Evolutionary conservation across 1,140 invertebrate genomes (phyloP).

Genomic region (Caligus rogercresseyi): DNA sequence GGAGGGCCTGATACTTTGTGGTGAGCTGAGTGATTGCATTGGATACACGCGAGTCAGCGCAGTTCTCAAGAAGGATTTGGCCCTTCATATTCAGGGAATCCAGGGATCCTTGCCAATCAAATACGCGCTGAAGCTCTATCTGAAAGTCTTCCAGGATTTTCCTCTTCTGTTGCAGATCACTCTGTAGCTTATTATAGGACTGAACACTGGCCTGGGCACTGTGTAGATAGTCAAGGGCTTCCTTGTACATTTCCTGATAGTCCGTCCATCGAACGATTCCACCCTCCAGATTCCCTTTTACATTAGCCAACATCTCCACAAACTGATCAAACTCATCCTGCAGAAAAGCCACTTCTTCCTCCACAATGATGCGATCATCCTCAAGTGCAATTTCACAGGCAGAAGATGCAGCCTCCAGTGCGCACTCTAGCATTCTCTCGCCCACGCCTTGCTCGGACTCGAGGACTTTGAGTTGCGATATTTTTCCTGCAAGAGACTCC

Average conservation of each 20-base stretch:
- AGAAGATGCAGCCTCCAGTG: constrained; percentile 56
- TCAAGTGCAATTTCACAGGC: constrained; percentile 59
- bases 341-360: constrained; percentile 67
- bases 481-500: constrained; percentile 62
- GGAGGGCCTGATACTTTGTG: constrained; percentile 78
- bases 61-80: constrained; percentile 70
- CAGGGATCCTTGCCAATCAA: constrained; percentile 80
- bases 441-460: constrained; percentile 56
- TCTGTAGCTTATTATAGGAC: constrained; percentile 72
- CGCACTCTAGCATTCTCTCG: constrained; percentile 57
- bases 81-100: constrained; percentile 79
- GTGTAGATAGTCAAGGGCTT: constrained; percentile 67
- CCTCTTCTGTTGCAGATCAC: constrained; percentile 72
- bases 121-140: constrained; percentile 56
- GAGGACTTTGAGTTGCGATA: constrained; percentile 60
- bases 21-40: constrained; percentile 83
- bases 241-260: constrained; percentile 79
- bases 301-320: constrained; percentile 39
- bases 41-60: constrained; percentile 75
- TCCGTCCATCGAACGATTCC: constrained; percentile 87
- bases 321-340: constrained; percentile 43
- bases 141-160: constrained; percentile 74
- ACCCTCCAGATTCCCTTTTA: constrained; percentile 62
- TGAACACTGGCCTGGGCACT: constrained; percentile 70
- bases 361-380: constrained; percentile 74